These are phyloP conservation scores for Megamerina dolium DNA, from an alignment of 2,888 invertebrate genomes.

Conservation along the genomic window DNA sequence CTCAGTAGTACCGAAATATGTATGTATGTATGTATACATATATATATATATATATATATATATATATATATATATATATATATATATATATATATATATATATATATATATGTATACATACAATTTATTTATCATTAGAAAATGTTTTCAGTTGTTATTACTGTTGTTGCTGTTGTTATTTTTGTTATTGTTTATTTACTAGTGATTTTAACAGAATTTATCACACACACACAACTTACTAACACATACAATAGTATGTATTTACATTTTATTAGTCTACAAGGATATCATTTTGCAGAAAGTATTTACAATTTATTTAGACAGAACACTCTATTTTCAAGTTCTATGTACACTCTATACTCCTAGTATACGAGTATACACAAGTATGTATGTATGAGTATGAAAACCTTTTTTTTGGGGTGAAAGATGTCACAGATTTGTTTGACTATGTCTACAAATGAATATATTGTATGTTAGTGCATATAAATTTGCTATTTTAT, in stretches of 20 bases:
- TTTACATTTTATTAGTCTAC: conserved; percentile 1
- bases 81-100: too few relatives aligned
- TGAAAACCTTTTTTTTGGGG: too few relatives aligned
- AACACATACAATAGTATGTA: not conserved
- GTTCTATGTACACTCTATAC: too few relatives aligned
- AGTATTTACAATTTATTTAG: not conserved
- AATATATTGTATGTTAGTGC: too few relatives aligned
- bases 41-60: not conserved
- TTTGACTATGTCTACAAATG: not conserved
- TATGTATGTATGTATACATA: not conserved
- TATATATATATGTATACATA: not conserved
- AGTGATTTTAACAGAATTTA: not conserved
- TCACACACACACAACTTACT: not conserved
- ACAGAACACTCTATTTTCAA: not conserved
- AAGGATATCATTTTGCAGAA: conserved; percentile 1
- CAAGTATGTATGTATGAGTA: too few relatives aligned
- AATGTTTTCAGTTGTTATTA: not conserved
- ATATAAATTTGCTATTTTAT: too few relatives aligned
- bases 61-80: not conserved
- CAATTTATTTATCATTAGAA: conserved; percentile 1
- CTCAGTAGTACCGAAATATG: too few relatives aligned
- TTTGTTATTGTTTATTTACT: not conserved
- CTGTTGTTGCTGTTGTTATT: not conserved
- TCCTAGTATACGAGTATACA: too few relatives aligned
- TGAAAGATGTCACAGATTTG: too few relatives aligned